Evolutionary conservation across 2,888 invertebrate genomes (phyloP).

Genomic region (Rhagonycha fulva): DNA sequence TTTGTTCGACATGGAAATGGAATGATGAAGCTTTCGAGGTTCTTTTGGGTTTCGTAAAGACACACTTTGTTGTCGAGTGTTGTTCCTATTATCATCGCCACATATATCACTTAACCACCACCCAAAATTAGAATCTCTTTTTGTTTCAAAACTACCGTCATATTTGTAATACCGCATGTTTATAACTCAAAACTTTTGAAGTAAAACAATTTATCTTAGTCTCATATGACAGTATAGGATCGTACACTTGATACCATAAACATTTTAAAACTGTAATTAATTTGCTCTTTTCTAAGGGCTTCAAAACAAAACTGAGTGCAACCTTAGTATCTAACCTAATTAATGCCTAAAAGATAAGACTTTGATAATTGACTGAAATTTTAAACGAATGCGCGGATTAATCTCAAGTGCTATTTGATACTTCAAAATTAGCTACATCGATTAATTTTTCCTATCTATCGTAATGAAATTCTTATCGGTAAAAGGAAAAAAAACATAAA

Average conservation of each 20-base stretch:
- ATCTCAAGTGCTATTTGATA: not conserved
- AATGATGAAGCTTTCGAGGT: not conserved
- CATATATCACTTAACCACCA: conserved; percentile 42
- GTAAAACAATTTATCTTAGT: conserved; percentile 14
- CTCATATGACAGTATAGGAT: not conserved
- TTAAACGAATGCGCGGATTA: not conserved
- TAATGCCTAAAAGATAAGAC: not conserved
- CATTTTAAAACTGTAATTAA: conserved; percentile 4
- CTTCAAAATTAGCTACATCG: not conserved
- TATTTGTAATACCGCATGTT: conserved; percentile 44
- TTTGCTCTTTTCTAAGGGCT: conserved; percentile 1
- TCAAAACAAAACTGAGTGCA: not conserved
- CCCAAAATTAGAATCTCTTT: conserved; percentile 41
- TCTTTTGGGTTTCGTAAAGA: not conserved
- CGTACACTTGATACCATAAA: not conserved
- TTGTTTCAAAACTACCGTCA: conserved; percentile 43
- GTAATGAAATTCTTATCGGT: not conserved
- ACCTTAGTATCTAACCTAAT: conserved; percentile 6
- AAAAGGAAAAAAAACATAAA: not conserved
- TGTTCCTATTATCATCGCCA: not conserved
- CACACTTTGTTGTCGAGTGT: not conserved
- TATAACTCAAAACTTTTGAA: conserved; percentile 1
- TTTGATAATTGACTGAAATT: not conserved
- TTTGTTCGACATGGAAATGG: not conserved
- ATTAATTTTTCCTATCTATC: not conserved